phyloP scores from a whole-genome alignment of 2,113 vertebrate species.

The Varanus salvator region DNA sequence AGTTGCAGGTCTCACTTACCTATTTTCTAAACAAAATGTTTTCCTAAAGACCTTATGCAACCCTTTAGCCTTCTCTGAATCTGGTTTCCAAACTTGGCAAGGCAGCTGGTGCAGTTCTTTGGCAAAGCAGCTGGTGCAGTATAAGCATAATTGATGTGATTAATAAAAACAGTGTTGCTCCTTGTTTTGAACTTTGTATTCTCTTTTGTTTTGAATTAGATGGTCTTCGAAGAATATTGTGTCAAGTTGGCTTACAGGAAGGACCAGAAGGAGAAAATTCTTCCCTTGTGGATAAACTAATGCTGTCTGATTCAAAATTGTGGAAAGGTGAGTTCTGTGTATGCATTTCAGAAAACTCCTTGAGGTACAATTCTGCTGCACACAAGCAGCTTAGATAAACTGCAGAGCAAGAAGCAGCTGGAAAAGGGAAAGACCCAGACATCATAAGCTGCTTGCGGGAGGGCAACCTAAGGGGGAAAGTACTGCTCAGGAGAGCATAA shows the following conservation, averaged over 20 bases:
- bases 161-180: neutral
- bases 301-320: conserved; percentile 96
- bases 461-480: neutral
- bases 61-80: neutral
- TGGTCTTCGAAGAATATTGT: conserved; percentile 91
- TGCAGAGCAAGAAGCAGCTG: neutral
- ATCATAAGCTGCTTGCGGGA: neutral
- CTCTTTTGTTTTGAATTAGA: conserved; percentile 72
- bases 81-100: too few species aligned
- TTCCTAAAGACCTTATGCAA: neutral
- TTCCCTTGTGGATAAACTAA: conserved; percentile 91
- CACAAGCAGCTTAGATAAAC: neutral
- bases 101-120: too few species aligned
- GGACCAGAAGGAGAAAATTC: conserved; percentile 90
- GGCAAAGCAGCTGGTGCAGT: too few species aligned
- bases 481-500: neutral
- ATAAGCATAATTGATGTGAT: neutral
- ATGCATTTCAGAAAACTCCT: neutral
- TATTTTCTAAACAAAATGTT: neutral
- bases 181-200: neutral
- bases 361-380: neutral
- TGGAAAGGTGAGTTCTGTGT: conserved; percentile 90
- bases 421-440: neutral
- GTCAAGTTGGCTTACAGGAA: conserved; percentile 92
- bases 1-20: neutral